phyloP scores from a whole-genome alignment of 2,888 invertebrate species.

The Euproctis similis region DNA sequence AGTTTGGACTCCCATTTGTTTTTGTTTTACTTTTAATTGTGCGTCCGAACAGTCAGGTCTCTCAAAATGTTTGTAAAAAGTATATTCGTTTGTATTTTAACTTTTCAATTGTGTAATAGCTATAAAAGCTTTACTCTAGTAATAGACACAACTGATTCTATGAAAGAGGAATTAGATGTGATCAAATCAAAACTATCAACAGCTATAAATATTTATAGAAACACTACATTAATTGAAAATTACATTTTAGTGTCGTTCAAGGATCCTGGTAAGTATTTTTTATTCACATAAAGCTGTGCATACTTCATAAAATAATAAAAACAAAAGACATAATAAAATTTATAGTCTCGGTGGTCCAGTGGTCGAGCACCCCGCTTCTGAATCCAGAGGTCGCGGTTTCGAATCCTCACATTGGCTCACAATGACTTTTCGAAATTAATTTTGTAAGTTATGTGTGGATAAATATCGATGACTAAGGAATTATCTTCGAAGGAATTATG shows the following conservation, averaged over 20 bases:
- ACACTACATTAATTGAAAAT: conserved; percentile 13
- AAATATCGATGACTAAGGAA: too few species aligned
- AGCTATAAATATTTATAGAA: conserved; percentile 11
- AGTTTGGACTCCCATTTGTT: too few species aligned
- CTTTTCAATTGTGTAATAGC: conserved; percentile 3
- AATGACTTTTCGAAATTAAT: too few species aligned
- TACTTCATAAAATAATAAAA: too few species aligned
- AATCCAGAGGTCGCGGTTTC: too few species aligned
- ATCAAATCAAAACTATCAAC: conserved; percentile 31
- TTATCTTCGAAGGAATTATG: too few species aligned
- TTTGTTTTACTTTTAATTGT: background rate
- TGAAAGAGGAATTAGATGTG: conserved; percentile 35
- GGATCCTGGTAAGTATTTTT: conserved; percentile 28
- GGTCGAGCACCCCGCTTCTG: too few species aligned
- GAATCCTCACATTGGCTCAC: too few species aligned
- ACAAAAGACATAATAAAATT: too few species aligned
- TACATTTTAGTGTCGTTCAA: conserved; percentile 33
- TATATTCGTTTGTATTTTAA: conserved; percentile 4
- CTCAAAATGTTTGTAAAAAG: conserved; percentile 16
- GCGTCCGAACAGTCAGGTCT: background rate
- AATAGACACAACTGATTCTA: conserved; percentile 41
- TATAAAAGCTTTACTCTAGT: conserved; percentile 43
- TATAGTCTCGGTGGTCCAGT: too few species aligned
- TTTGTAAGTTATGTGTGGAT: too few species aligned
- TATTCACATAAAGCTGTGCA: too few species aligned